Base-by-base conservation (phyloP, 2,888 invertebrate genomes). In the Aleiodes testaceus region DNA sequence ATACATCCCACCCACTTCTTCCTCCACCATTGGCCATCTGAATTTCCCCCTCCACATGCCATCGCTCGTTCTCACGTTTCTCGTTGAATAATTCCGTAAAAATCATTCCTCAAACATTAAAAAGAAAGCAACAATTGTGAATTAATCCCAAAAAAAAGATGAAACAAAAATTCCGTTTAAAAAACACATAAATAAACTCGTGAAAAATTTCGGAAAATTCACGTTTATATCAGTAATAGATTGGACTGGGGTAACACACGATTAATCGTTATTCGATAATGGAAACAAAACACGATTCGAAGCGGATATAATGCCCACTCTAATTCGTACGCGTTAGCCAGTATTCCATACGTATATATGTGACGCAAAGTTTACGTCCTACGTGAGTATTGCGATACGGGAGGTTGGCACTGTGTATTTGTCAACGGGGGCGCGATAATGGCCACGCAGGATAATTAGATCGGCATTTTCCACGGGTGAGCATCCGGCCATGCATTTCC, bases 221-320 rank as follows among this genome's bases (percentile, higher is more conserved):
- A 16, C 16, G 20, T 36, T 36, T 59, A 59, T 59, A 36, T 59
- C 42, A 63, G 44, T 52, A 66, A 50, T 36, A 30, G 20, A 42
- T 16, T 7, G 49, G 50, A 6, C 6, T 26, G 66, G 66, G 66
- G 42, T 53, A 80, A 80, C 78, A 75, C 77, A 74, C 76, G 78
- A 82, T 80, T 79, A 80, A 82, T 82, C 77, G 80, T 79, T 79
- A 78, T 75, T 77, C 80, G 79, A 81, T 82, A 81, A 81, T 79
- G 78, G 78, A 81, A 81, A 82, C 78, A 79, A 80, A 80, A 80
- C 77, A 77, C 70, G 69, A 74, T 75, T 52, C 73, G 77, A 75
- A 73, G 75, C 75, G 77, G 70, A 75, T 63, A 59, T 77, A 79
- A 81, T 76, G 74, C 79, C 73, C 72, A 73, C 77, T 78, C 76